These are phyloP conservation scores for Hemiprocne comata DNA, from an alignment of 2,113 vertebrate genomes.

Conservation along the genomic window DNA sequence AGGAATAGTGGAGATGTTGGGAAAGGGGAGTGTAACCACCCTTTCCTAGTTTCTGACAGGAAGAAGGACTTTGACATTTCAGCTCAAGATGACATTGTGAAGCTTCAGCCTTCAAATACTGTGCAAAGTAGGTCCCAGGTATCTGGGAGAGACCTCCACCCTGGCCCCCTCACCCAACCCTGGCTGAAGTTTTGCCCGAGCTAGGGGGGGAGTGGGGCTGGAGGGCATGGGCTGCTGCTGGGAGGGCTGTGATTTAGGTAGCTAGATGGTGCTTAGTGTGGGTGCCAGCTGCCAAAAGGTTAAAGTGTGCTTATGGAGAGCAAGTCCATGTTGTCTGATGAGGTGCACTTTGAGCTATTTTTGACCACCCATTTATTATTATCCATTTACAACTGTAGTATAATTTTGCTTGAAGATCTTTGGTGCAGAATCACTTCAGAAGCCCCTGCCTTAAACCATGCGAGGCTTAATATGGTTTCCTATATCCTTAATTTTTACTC, in stretches of 20 bases:
- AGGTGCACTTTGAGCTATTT: background rate
- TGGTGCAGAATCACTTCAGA: background rate
- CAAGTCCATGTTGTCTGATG: background rate
- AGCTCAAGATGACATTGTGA: background rate
- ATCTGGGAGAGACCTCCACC: background rate
- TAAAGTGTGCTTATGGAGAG: background rate
- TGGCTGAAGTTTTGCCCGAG: background rate
- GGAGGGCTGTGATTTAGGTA: background rate
- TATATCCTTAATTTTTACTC: background rate
- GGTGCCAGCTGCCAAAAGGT: background rate
- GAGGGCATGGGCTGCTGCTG: accelerated
- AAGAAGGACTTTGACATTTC: background rate
- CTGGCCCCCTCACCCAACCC: background rate
- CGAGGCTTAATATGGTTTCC: background rate
- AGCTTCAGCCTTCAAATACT: background rate
- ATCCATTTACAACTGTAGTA: background rate
- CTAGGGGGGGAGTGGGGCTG: background rate
- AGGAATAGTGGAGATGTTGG: background rate
- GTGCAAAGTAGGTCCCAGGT: background rate
- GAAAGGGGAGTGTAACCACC: background rate
- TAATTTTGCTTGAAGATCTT: background rate
- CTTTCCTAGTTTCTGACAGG: background rate
- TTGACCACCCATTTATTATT: background rate
- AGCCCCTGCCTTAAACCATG: background rate
- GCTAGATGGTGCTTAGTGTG: background rate